Base-by-base conservation (phyloP, 2,888 invertebrate genomes). In the Melieria omissa region DNA sequence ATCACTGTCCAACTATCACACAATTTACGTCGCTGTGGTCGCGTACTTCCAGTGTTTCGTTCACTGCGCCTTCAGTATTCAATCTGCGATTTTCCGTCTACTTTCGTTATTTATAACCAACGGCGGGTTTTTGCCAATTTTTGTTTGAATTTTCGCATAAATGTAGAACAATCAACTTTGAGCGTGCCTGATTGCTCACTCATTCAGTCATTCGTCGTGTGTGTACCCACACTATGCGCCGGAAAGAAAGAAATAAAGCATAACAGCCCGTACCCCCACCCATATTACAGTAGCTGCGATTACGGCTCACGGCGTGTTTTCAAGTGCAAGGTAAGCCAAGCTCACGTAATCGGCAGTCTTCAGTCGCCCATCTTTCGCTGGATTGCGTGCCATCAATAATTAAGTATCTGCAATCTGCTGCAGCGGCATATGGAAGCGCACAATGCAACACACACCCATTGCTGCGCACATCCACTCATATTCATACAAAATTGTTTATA, bases 311-410 rank as follows among this genome's bases (percentile, higher is more conserved):
- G 29, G 29, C 42, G 12, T 61, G 44, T 61, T 10, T 72, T 79
- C 79, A 80, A 77, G 75, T 78, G 76, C 75, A 78, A 75, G 76
- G 75, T 64, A 74, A 78, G 71, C 45, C 61, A 61, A n/a, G 44
- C 9, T 61, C 44, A 44, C 54, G n/a, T 47, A 12, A 45, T n/a
- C 66, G 41, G 45, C 42, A 58, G 41, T 44, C 7, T 44, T 65
- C 45, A n/a, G 8, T 54, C n/a, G 14, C 49, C 8, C 14, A 45
- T 54, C 55, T 52, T 52, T 52, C 7, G 14, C 5, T n/a, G 5
- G 52, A 52, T 52, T 14, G 52, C 52, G 52, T 52, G 52, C 52
- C 5, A 52, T 52, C 10, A n/a, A 29, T 29, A 29, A 29, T 29
- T 29, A 29, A 29, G 29, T 29, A 29, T 29, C 29, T 29, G 29